Evolutionary conservation across 2,797 vertebrate genomes (phyloP), one percentile per base, ranked within the genome.

Genomic region (Urophycis tenuis): DNA sequence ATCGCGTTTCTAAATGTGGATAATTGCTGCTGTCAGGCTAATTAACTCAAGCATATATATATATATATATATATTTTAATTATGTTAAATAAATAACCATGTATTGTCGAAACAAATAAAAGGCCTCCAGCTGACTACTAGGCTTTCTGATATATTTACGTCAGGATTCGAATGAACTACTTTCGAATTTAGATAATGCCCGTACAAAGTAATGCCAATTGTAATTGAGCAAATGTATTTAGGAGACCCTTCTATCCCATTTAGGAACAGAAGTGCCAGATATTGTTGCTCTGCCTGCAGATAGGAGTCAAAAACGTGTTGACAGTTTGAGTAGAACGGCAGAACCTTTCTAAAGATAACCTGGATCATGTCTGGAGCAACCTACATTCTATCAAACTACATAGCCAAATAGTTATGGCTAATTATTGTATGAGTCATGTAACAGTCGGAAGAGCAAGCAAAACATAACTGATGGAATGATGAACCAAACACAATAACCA

Each of bases 301-400:
- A n/a, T 53, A n/a, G 19, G 2, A 25, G 22, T n/a, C 22, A 75
- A 39, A 81, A 75, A 75, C 80, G 83, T 49, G 67, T 31, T 11
- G 67, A 70, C n/a, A 30, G n/a, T 69, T 69, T 69, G 64, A 30
- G 30, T 31, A 70, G 60, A 12, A 17, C 9, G 29, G 25, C 25
- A 29, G n/a, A 25, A 64, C 60, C 25, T 29, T 7, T 67, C 25
- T 5, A 2, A n/a, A 53, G 53, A 29, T 25, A 2, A 67, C 60
- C 4, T 67, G 25, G n/a, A 29, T 67, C 25, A 29, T 29, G 14
- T 67, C 60, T 29, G 60, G 60, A 19, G 45, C 45, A 4, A 67
- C 25, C 8, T 29, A 29, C 60, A 67, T 6, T 0, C 29, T 11
- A n/a, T 60, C 60, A 6, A 29, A 67, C 5, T 67, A 67, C 60